Evolutionary conservation across 2,888 invertebrate genomes (phyloP).

Genomic region (Amphiduros pacificus): DNA sequence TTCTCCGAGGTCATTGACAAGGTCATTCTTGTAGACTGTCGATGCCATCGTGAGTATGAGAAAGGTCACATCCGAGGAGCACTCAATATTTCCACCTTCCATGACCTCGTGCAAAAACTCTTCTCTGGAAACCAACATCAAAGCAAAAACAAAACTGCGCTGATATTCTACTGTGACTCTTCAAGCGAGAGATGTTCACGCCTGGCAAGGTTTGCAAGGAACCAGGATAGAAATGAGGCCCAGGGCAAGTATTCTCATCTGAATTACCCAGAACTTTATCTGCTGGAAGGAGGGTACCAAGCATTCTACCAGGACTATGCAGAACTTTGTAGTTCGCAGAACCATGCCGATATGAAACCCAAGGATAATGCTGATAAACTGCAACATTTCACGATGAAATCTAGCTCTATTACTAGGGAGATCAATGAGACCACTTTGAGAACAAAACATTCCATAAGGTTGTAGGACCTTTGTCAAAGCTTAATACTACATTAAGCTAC

Average conservation of each 20-base stretch:
- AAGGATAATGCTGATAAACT: slow-evolving; percentile 74
- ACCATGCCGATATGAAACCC: no score
- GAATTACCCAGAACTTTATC: slow-evolving; percentile 89
- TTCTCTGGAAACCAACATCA: no score
- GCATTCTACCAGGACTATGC: no score
- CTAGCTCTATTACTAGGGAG: slow-evolving; percentile 64
- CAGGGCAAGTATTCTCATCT: slow-evolving; percentile 81
- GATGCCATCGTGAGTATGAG: slow-evolving; percentile 91
- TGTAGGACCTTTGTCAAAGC: no score
- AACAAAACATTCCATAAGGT: no score
- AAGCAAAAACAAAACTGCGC: no score
- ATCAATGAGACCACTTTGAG: no score
- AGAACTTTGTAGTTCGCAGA: no score
- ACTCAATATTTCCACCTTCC: slow-evolving; percentile 79
- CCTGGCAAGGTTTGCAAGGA: slow-evolving; percentile 83
- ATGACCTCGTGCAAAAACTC: no score
- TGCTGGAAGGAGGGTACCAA: slow-evolving; percentile 89
- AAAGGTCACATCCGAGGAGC: slow-evolving; percentile 89
- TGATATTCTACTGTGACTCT: slow-evolving; percentile 99
- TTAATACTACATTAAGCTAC: no score
- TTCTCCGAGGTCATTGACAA: slow-evolving; percentile 69
- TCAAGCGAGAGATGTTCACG: slow-evolving; percentile 93
- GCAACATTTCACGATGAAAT: slow-evolving; percentile 74
- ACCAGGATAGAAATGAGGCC: slow-evolving; percentile 79
- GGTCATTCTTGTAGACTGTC: slow-evolving; percentile 86